Base-by-base conservation (phyloP, 1,140 invertebrate genomes). In the Sitophilus oryzae region DNA sequence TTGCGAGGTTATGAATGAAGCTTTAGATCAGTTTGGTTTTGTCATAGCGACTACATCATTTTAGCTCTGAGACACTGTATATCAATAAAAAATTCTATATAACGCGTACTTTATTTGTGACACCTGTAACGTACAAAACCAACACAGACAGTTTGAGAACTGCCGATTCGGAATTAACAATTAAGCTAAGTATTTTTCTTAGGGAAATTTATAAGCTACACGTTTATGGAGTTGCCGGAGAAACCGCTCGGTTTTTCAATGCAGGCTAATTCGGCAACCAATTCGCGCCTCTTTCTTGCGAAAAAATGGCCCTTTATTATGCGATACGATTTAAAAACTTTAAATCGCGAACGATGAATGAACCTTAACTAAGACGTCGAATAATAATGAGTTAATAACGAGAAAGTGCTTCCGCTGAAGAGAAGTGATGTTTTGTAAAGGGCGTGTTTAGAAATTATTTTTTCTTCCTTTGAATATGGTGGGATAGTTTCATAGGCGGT, bases 321-420 rank as follows among this genome's bases (percentile, higher is more conserved):
- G 19, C 1, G 15, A 3, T 41, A 1, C 2, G 3, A 41, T 53
- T 53, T 44, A 16, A 22, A 43, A 53, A 44, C 51, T 38, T 35
- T 44, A 53, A 44, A 46, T 53, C 38, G 42, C 35, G 43, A 53
- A 45, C 51, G 42, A 11, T 30, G 25, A 30, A 30, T 6, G 25
- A 30, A 11, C 25, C 25, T 30, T 30, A 30, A 30, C 25, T 30
- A 30, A 30, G 25, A 11, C 5, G 25, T 11, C 11, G 25, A 30
- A 30, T 30, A 30, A 30, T 30, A 11, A 30, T 30, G 25, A 30
- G 25, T 11, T 52, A 11, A 11, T 11, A 11, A 30, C 25, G 11
- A 30, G 25, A 30, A 30, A 30, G 25, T 41, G 49, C 14, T 41
- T 38, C 49, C 9, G 30, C 14, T 20, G 36, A 18, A 52, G 42